Evolutionary conservation across 2,888 invertebrate species (phyloP), one percentile per base, ranked within the genome.

Genomic region (Drosophila neotestacea): DNA sequence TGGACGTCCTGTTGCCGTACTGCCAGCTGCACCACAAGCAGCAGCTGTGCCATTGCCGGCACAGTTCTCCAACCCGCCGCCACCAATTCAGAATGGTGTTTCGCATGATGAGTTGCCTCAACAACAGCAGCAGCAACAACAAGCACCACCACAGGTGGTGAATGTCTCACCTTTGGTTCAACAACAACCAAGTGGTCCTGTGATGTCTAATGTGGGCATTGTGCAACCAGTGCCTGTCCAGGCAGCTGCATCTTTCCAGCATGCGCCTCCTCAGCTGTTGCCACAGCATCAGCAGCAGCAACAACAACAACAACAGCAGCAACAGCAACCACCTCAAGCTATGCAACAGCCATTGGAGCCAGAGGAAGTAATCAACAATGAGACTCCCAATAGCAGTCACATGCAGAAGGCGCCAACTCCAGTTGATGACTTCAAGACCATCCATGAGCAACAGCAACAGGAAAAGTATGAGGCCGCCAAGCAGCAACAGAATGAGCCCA

Each of bases 401-500:
- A 77, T 79, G 59, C 92, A 86, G 22, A 77, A 77, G 72, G 70
- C 90, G 6, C 78, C 70, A 1, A 75, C 76, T 42, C 76, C 76
- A 10, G 76, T 77, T 5, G 76, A 77, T 38, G 76, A 77, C 32
- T 77, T 77, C 30, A 92, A 91, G 67, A 89, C 91, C 6, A 89
- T 91, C 6, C 91, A 91, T 47, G 91, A 91, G 56, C 91, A 91
- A 58, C 91, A 92, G 32, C 90, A 91, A 59, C 90, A 90, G 65
- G 93, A 93, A 71, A 92, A 92, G 75, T 91, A 91, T 58, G 92
- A 92, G 70, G 90, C 92, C 41, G 89, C 90, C 51, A 91, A 91
- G 64, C 91, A 91, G 52, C 91, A 91, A 58, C 91, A 91, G 42
- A 94, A 94, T 88, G 96, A 96, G 92, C 97, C 96, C 16, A 97